Evolutionary conservation across 2,113 vertebrate species (phyloP), one percentile per base, ranked within the genome.

Genomic region (Haplotaxodon microlepis): DNA sequence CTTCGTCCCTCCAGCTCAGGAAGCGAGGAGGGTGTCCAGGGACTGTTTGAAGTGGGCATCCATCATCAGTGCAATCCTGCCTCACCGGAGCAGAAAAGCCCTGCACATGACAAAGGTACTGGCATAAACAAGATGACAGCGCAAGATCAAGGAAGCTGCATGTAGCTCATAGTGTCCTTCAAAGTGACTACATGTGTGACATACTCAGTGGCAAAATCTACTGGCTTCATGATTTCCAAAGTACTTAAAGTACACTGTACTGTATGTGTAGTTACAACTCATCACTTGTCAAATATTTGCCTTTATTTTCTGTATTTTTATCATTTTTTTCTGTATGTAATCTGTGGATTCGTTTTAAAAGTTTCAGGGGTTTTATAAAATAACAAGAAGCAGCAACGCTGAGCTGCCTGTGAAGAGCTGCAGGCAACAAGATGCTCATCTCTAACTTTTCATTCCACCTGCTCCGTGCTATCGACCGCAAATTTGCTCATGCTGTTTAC

Each of bases 11-110:
- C 84, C 83, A 94, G 89, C 84, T 89, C 87, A 17, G 91, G 82
- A 14, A 94, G 94, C 11, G 91, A 96, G 40, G 90, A 85, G 4
- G 84, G 51, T 14, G 61, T 82, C 56, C 92, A 83, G 56, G 89
- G 84, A 29, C 9, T 90, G 69, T 84, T 91, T 5, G 84, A 92
- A 87, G 82, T 81, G 34, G 63, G 82, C 6, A 19, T 81, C 40
- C 83, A 81, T 29, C 88, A 89, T 40, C 61, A 31, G 38, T 16
- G 69, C 47, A 86, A 53, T 63, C 82, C 54, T 53, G 73, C 47
- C 7, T 85, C 76, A 1, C 42, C 40, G 59, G 89, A 88, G 50
- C 82, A 84, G 79, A 84, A 66, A 36, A 92, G 38, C 81, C 71
- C 57, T 3, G 50, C 79, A 29, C 86, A 34, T 17, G 79, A 66